Conservation (phyloP, 1,140 invertebrate genomes). For the Meloidogyne floridensis region DNA sequence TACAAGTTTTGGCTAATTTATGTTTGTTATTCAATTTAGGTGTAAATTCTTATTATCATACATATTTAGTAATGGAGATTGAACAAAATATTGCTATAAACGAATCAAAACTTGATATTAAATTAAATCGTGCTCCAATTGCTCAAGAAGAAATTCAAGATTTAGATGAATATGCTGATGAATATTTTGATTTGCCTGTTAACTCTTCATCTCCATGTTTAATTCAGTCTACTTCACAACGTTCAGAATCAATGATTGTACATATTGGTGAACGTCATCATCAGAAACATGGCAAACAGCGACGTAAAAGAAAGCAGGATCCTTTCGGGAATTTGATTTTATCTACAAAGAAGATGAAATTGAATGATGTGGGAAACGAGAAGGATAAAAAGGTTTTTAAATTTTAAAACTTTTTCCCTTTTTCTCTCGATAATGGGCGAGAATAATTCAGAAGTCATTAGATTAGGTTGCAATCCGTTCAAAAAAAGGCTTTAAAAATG, state of each 20-base stretch:
- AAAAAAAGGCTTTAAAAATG: no score
- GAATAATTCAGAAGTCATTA: no score
- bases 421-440: no score
- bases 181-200: neutral
- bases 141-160: neutral
- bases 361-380: slow-evolving; percentile 11
- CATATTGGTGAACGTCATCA: neutral
- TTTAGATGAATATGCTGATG: slow-evolving; percentile 4
- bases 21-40: no score
- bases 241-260: slow-evolving; percentile 9
- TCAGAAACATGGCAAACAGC: neutral
- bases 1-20: no score
- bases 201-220: neutral
- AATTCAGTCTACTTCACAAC: slow-evolving; percentile 5
- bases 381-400: neutral
- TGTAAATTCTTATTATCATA: no score
- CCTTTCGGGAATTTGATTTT: slow-evolving; percentile 28
- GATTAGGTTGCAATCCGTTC: no score
- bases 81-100: neutral
- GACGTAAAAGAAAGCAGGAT: slow-evolving; percentile 25
- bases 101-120: neutral
- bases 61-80: neutral
- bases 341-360: slow-evolving; percentile 28
- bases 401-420: neutral
- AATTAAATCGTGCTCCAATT: neutral